Evolutionary conservation across 2,888 invertebrate species (phyloP).

Genomic region (Argyresthia goedartella): DNA sequence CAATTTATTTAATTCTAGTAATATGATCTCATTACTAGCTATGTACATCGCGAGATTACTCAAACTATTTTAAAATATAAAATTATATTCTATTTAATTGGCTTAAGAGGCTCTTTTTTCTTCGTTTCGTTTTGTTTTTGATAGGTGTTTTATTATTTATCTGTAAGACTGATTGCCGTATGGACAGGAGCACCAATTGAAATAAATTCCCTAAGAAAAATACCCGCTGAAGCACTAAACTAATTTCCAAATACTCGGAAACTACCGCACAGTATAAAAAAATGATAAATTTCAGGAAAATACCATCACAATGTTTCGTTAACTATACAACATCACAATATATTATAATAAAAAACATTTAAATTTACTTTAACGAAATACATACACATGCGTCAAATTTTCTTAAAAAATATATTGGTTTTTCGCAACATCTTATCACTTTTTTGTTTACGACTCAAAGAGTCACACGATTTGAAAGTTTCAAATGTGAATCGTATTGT

Average conservation of each 20-base stretch:
- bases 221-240: slow-evolving; percentile 36
- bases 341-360: neutral
- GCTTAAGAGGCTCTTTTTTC: slow-evolving; percentile 60
- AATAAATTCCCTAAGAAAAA: slow-evolving; percentile 22
- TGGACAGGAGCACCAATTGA: slow-evolving; percentile 56
- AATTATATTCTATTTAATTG: slow-evolving; percentile 64
- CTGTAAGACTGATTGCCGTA: slow-evolving; percentile 55
- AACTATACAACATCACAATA: too few species aligned
- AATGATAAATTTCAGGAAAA: slow-evolving; percentile 6
- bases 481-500: slow-evolving; percentile 58
- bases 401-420: neutral
- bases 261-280: neutral
- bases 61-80: slow-evolving; percentile 32
- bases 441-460: neutral
- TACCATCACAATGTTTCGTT: neutral
- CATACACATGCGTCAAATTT: neutral
- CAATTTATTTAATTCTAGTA: slow-evolving; percentile 64
- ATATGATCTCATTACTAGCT: slow-evolving; percentile 69
- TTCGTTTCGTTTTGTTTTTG: slow-evolving; percentile 42
- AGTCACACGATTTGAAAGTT: neutral
- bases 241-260: too few species aligned
- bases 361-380: neutral
- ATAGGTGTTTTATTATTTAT: slow-evolving; percentile 50
- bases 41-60: slow-evolving; percentile 65
- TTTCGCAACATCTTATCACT: too few species aligned